These are phyloP conservation scores for Tinamus guttatus DNA, from an alignment of 2,113 vertebrate genomes.

Conservation along the genomic window DNA sequence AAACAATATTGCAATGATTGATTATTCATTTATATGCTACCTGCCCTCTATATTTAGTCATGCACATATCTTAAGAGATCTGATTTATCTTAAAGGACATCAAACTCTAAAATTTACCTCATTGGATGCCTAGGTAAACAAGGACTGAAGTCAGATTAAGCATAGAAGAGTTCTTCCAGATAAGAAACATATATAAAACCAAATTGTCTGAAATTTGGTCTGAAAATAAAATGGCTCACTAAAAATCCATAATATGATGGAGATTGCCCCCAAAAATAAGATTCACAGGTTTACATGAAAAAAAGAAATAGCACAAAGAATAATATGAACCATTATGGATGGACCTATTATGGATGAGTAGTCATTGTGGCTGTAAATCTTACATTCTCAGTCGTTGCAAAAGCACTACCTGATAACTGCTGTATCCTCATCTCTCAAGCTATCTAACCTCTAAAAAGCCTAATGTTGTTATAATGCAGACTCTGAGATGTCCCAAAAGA, in stretches of 20 bases:
- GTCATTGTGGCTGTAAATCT: background rate
- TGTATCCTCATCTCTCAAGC: background rate
- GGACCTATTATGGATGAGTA: rapidly evolving
- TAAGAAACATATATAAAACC: background rate
- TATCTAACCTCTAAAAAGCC: background rate
- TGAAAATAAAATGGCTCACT: background rate
- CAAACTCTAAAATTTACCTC: background rate
- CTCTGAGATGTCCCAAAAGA: background rate
- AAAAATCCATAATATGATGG: background rate
- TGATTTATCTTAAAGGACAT: background rate
- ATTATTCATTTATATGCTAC: background rate
- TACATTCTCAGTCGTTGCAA: background rate
- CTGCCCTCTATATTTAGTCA: background rate
- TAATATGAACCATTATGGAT: background rate
- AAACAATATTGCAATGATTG: background rate
- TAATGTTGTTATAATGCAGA: background rate
- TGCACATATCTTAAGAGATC: background rate
- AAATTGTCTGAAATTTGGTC: background rate
- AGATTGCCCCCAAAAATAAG: background rate
- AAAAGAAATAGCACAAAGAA: background rate
- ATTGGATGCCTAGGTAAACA: background rate
- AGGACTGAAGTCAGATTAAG: background rate
- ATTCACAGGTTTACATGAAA: background rate
- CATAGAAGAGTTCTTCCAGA: background rate
- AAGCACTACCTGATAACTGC: background rate